Conservation (phyloP, 2,888 invertebrate genomes). For the Nephrotoma flavescens region DNA sequence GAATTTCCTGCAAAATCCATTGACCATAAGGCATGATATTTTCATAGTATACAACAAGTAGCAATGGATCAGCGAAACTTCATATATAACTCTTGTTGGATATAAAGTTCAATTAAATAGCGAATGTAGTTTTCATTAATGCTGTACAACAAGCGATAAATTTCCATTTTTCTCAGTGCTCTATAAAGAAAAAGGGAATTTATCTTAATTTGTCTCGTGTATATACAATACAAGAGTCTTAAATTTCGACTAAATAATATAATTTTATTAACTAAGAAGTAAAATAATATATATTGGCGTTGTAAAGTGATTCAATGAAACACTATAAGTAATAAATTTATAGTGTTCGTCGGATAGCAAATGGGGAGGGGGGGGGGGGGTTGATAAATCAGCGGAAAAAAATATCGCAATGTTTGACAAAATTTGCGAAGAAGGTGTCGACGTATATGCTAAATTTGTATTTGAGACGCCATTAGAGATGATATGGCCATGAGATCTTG, state of each 20-base stretch:
- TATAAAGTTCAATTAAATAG: background rate
- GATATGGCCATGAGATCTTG: no score
- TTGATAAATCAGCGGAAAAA: no score
- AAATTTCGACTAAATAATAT: background rate
- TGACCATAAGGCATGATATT: no score
- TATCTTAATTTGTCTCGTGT: background rate
- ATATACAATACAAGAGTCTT: background rate
- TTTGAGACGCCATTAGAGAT: no score
- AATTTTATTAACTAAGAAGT: background rate
- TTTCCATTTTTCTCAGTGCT: background rate
- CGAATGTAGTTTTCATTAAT: background rate
- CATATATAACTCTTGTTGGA: background rate
- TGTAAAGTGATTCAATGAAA: background rate
- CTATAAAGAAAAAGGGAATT: background rate
- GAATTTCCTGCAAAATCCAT: no score
- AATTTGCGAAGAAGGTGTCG: no score
- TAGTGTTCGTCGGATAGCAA: no score
- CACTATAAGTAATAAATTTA: no score
- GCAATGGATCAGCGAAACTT: background rate
- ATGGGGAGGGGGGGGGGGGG: no score
- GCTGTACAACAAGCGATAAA: background rate
- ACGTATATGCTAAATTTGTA: no score
- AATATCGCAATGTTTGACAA: no score
- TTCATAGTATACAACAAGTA: background rate
- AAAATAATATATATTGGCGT: background rate